A percentile compares a stretch with the other conserved stretches of the same genome.
These are phyloP conservation scores for Hirtodrosophila duncani DNA, from an alignment of 2,888 invertebrate genomes.

Conservation along the genomic window DNA sequence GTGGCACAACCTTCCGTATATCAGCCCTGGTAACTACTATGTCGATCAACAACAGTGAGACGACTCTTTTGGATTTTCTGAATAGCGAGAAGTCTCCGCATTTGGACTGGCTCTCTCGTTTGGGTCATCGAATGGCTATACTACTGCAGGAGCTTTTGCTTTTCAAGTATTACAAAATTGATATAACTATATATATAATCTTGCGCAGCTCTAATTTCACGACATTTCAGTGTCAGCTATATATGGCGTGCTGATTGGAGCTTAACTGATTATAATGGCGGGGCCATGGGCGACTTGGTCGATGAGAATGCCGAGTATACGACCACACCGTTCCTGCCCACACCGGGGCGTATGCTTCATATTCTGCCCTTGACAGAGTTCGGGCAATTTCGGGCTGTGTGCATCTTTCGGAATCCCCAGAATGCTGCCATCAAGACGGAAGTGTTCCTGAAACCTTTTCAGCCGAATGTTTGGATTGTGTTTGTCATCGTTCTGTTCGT, in stretches of 20 bases:
- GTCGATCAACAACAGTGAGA: conserved; percentile 48
- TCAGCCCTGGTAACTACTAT: conserved; percentile 61
- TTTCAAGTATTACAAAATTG: conserved; percentile 54
- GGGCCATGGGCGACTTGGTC: conserved; percentile 65
- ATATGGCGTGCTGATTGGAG: conserved; percentile 61
- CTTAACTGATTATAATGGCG: conserved; percentile 60
- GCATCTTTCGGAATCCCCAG: conserved; percentile 82
- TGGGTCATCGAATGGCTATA: conserved; percentile 55
- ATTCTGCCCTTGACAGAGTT: conserved; percentile 42
- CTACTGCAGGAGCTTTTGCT: conserved; percentile 60
- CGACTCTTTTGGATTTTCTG: conserved; percentile 48
- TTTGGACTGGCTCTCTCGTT: conserved; percentile 60
- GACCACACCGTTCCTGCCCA: conserved; percentile 45
- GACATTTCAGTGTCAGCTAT: conserved; percentile 43
- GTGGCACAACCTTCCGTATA: conserved; percentile 66
- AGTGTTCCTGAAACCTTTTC: conserved; percentile 82
- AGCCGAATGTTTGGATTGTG: conserved; percentile 80
- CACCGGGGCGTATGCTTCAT: conserved; percentile 41
- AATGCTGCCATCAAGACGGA: conserved; percentile 80
- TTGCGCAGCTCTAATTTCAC: neutral
- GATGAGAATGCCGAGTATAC: conserved; percentile 60
- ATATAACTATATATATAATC: neutral
- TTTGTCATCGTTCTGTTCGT: conserved; percentile 75
- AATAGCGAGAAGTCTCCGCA: conserved; percentile 46
- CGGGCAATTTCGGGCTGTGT: conserved; percentile 76